phyloP scores from a whole-genome alignment of 2,797 vertebrate species.

The Xiphorhynchus erythropygius region DNA sequence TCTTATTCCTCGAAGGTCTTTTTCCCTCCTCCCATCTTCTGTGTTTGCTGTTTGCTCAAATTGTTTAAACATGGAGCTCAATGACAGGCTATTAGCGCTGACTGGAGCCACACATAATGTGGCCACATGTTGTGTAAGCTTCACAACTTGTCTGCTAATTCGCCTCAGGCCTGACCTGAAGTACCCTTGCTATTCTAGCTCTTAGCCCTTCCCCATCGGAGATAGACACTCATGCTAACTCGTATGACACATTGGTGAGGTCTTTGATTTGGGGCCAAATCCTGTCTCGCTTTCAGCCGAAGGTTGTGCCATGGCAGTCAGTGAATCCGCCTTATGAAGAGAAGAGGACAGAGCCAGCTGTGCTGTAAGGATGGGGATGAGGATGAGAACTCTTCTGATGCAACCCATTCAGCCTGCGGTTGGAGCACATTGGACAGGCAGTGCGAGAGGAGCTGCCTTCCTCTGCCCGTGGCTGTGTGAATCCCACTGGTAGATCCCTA shows the following conservation, averaged over 20 bases:
- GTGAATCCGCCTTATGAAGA: neutral
- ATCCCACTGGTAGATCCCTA: neutral
- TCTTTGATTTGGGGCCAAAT: neutral
- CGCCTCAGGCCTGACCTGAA: constrained; percentile 67
- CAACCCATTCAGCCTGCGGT: fast-evolving
- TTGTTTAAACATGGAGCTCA: constrained; percentile 65
- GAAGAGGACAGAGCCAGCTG: neutral
- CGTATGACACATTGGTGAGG: neutral
- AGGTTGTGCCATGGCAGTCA: neutral
- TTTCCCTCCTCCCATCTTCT: constrained; percentile 56
- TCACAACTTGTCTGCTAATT: constrained; percentile 68
- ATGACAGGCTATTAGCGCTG: constrained; percentile 63
- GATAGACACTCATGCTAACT: neutral
- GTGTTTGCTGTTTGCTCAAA: constrained; percentile 66
- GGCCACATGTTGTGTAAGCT: constrained; percentile 69
- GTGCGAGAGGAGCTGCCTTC: neutral
- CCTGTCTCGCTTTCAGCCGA: neutral
- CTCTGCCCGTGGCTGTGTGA: neutral
- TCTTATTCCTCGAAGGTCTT: constrained; percentile 48
- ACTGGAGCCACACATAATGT: constrained; percentile 63
- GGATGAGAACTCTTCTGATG: neutral
- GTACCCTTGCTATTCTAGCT: constrained; percentile 55
- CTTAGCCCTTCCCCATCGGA: neutral
- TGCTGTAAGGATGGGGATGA: neutral
- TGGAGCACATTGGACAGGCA: fast-evolving